Base-by-base conservation (phyloP, 2,113 vertebrate genomes). In the Pygoscelis adeliae region DNA sequence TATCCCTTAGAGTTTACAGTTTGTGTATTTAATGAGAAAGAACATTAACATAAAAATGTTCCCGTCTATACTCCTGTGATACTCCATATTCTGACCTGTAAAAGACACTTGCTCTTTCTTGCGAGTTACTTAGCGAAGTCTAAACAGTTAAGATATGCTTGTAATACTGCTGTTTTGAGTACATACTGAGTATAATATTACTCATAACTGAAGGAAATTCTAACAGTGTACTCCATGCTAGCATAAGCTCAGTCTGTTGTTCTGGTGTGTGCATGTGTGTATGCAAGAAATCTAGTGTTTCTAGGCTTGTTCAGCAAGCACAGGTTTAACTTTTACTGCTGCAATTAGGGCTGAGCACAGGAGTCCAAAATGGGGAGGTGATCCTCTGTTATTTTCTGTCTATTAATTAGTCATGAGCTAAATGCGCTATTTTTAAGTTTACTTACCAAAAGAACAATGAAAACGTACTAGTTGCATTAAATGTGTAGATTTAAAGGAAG, bases 401-500 rank as follows among this genome's bases (percentile, higher is more conserved):
- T 90, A 25, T 77, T 88, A 89, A 74, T 71, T 74, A 74, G 36
- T 50, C 29, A 47, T 0, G 3, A 85, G 59, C 13, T 70, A 79
- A 84, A 77, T 25, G 11, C 2, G 6, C 27, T 58, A 1, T 13
- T 88, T 91, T 70, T 32, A 87, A 81, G 26, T 30, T 78, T 38
- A 20, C 32, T 71, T 71, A 49, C 13, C 47, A 67, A 77, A 59
- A 67, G 30, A 86, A 70, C 10, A 55, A 44, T 63, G 27, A 53
- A 80, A 83, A 74, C 2, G 1, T 59, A 86, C 59, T 46, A 72
- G 58, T 83, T 89, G 49, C 58, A 83, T 87, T 79, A 90, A 91
- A 87, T 66, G 19, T 69, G 25, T 90, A 83, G 55, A 83, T 93
- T 94, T 87, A 79, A 89, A 91, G 87, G 25, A 71, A 90, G 86